phyloP scores from a whole-genome alignment of 2,888 invertebrate species.

The Lissonota sp. region DNA sequence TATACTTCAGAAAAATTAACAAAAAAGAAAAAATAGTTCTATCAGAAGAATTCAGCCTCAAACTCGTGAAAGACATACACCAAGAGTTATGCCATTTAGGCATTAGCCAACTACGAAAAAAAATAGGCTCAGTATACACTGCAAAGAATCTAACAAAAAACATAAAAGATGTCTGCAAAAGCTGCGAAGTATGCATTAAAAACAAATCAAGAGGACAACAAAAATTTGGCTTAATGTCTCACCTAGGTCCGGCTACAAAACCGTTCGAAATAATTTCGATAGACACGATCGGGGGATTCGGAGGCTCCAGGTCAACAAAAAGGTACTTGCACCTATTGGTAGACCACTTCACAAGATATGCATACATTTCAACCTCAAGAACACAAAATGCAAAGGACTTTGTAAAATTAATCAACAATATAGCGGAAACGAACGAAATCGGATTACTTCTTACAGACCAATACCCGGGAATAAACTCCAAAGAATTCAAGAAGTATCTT shows the following conservation, averaged over 20 bases:
- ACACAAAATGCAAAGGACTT: conserved; percentile 66
- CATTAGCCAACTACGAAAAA: conserved; percentile 61
- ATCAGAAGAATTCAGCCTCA: conserved; percentile 55
- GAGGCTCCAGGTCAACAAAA: conserved; percentile 70
- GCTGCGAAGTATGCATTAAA: conserved; percentile 69
- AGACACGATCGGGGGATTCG: conserved; percentile 73
- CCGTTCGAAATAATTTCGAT: conserved; percentile 73
- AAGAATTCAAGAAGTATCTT: conserved; percentile 2
- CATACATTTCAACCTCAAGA: conserved; percentile 68
- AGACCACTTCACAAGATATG: conserved; percentile 71
- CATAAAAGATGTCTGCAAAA: conserved; percentile 36
- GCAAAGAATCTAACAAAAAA: conserved; percentile 54
- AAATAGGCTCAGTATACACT: conserved; percentile 58
- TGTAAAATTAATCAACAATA: background rate
- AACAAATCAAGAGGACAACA: conserved; percentile 71
- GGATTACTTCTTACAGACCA: conserved; percentile 66
- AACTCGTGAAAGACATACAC: conserved; percentile 61
- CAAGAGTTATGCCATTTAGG: conserved; percentile 27
- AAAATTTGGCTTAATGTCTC: conserved; percentile 68
- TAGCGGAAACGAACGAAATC: conserved; percentile 12
- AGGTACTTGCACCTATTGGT: conserved; percentile 70
- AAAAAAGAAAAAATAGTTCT: conserved; percentile 57
- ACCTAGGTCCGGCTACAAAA: conserved; percentile 69
- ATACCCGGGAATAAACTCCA: conserved; percentile 52
- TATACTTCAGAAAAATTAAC: conserved; percentile 58